Base-by-base conservation (phyloP, 2,888 invertebrate species). In the Hirtodrosophila trivittata region DNA sequence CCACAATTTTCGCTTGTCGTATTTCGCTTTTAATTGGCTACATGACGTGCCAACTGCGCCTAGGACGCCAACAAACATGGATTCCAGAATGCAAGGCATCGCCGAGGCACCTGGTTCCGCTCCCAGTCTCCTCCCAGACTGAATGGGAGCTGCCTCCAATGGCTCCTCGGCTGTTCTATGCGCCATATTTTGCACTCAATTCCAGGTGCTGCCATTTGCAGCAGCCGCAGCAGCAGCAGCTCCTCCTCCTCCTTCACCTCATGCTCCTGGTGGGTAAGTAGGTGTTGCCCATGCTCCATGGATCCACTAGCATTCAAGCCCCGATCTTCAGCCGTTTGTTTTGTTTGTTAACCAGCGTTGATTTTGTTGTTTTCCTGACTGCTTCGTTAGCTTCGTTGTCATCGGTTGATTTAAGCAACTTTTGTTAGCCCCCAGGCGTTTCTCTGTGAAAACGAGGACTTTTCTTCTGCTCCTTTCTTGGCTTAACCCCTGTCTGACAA, bases 11-110 rank as follows among this genome's bases (percentile, higher is more conserved):
- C 66, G 76, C 74, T 80, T 77, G 80, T 83, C 75, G 84, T 81
- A 81, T 86, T 83, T 83, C 77, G 78, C 78, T 85, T 86, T 86
- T 86, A 86, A 86, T 86, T 86, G 86, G 86, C 87, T 84, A 83
- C 87, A 86, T 80, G 80, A 85, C 83, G 81, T 80, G 76, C 76
- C 74, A 80, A 80, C 83, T 64, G 83, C 66, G 66, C 71, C 71
- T 72, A 68, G 74, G 63, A 73, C 68, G 77, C 68, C 72, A 76
- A 50, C 42, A 73, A 82, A 81, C 86, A 85, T 81, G 83, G 83
- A 77, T 81, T 69, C 77, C 82, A 70, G 60, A 68, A 77, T 66
- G 66, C 77, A 50, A 66, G 71, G 74, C 66, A 69, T 45, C 50
- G 55, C 46, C 35, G 46, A 54, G 41, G 38, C 21, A 3, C 13